Base-by-base conservation (phyloP, 2,113 vertebrate genomes). In the Pseudorhombus dupliciocellatus region DNA sequence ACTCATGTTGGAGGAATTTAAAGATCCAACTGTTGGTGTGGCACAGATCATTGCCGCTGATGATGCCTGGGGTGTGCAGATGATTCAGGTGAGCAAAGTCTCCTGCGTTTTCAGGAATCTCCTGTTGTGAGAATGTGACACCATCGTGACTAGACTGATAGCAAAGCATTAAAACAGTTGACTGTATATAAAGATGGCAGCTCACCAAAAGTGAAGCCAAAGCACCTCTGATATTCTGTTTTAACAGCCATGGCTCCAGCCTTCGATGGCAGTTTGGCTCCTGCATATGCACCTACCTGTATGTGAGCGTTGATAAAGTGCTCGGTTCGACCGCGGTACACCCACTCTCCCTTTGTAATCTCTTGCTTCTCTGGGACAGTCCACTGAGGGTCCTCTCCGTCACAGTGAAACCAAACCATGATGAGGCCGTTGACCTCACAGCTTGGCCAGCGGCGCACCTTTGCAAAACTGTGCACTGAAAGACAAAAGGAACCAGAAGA, bases 31-130 rank as follows among this genome's bases (percentile, higher is more conserved):
- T 92, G 73, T 92, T 87, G 4, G 81, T 95, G 88, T 93, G 92
- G 18, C 94, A 92, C 56, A 95, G 87, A 48, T 96, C 94, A 0
- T 77, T 79, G 1, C 95, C 94, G 0, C 91, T 93, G 54, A 93
- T 34, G 1, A 95, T 70, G 5, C 90, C 86, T 0, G 95, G 92
- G 0, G 74, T 90, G 14, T 96, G 95, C 34, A 96, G 85, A 65
- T 94, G 92, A 37, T 69, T 61, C 34, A 96, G 86, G 77, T 95
- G 95, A 53, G 94, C 92, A 0, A 83, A 44, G 31, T 95, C 94
- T 0, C 93, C 95, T 0, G 88, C 94, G 0, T 96, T 96, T 88
- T 95, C 94, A 0, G 95, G 94, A 60, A 96, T 95, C 66, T 96
- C 95, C 95, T 96, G 61, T 3, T 48, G 16, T 24, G 30, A 60